These are phyloP conservation scores for Drosophila biarmipes DNA, from an alignment of 1,140 invertebrate species.

Conservation along the genomic window DNA sequence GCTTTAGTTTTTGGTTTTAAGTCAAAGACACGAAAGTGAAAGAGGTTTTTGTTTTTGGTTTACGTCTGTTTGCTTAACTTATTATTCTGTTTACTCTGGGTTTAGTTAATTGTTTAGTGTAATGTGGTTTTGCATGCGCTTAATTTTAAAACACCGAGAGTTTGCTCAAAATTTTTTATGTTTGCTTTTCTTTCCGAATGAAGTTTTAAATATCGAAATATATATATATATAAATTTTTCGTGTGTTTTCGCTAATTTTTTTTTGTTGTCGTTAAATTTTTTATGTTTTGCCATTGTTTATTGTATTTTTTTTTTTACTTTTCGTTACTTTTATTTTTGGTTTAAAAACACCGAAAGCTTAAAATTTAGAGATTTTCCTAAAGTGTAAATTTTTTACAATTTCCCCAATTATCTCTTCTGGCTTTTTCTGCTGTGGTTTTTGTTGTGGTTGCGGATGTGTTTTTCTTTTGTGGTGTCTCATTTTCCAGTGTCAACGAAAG, in stretches of 20 bases:
- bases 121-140: conserved; percentile 70
- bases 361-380: conserved; percentile 84
- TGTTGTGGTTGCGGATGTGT: conserved; percentile 17
- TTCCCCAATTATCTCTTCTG: conserved; percentile 36
- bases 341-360: conserved; percentile 85
- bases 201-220: conserved; percentile 80
- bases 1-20: conserved; percentile 67
- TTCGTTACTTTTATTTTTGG: conserved; percentile 58
- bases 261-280: conserved; percentile 54
- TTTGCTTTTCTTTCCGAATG: conserved; percentile 66
- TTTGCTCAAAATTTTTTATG: conserved; percentile 70
- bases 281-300: conserved; percentile 38
- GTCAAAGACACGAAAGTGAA: conserved; percentile 85
- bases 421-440: conserved; percentile 20
- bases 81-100: conserved; percentile 65
- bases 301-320: conserved; percentile 30
- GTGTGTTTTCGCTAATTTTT: conserved; percentile 60
- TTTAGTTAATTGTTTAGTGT: conserved; percentile 65
- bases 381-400: conserved; percentile 83
- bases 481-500: conserved; percentile 33
- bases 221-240: conserved; percentile 64
- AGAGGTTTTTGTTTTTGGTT: conserved; percentile 83
- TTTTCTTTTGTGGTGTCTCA: conserved; percentile 17
- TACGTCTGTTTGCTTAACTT: conserved; percentile 75
- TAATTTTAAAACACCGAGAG: conserved; percentile 81